Conservation (phyloP, 2,113 vertebrate genomes). For the Sinocyclocheilus anshuiensis region DNA sequence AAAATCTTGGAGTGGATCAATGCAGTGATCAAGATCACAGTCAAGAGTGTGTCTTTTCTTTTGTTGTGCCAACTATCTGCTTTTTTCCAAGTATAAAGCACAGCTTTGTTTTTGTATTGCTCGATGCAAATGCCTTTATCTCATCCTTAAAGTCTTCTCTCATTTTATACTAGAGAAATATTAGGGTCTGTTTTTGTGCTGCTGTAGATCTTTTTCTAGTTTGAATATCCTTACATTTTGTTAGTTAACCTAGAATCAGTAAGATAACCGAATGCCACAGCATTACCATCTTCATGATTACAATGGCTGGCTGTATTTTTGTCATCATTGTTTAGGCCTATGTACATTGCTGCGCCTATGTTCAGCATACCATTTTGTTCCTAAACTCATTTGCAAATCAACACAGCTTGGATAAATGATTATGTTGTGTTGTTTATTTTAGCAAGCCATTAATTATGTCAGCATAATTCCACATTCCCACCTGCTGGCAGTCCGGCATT, state of each 20-base stretch:
- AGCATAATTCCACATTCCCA: constrained; percentile 73
- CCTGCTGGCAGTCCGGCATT: constrained; percentile 61
- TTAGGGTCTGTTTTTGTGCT: background rate
- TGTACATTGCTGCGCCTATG: background rate
- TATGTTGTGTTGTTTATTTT: constrained; percentile 64
- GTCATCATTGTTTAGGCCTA: background rate
- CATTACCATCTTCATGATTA: background rate
- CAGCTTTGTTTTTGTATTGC: background rate
- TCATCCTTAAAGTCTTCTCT: background rate
- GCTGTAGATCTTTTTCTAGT: background rate
- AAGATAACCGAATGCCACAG: background rate
- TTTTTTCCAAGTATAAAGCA: too few relatives aligned
- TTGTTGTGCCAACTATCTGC: too few relatives aligned
- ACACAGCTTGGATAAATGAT: constrained; percentile 65
- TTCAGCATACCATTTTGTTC: background rate
- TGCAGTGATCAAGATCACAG: too few relatives aligned
- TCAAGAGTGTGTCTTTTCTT: too few relatives aligned
- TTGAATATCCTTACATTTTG: background rate
- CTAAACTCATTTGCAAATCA: constrained; percentile 20
- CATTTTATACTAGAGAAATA: background rate
- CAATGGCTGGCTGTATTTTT: background rate
- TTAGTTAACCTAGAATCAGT: too few relatives aligned
- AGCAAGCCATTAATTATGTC: constrained; percentile 66
- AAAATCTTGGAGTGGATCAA: too few relatives aligned
- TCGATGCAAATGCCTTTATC: background rate